Base-by-base conservation (phyloP, 2,113 vertebrate genomes). In the Pogonocichla stellata region DNA sequence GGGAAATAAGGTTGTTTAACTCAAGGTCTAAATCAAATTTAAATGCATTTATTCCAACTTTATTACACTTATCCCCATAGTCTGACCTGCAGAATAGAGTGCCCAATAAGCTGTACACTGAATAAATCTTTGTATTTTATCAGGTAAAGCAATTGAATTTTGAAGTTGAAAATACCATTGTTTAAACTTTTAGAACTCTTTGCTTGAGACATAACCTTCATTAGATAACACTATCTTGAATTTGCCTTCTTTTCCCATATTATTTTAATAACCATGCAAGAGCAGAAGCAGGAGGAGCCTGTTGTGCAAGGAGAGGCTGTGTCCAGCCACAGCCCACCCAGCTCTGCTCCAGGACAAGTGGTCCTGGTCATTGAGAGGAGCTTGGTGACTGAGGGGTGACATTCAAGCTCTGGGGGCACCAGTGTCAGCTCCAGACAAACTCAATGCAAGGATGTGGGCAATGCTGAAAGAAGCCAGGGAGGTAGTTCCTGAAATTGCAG, bases 11-110 rank as follows among this genome's bases (percentile, higher is more conserved):
- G 5, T 60, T 47, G 7, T 58, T 87, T 70, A 33, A 38, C 38
- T 50, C 42, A 66, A 26, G 28, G 71, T 57, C 36, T 88, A 74
- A 81, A 85, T n/a, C 28, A 79, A 36, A 56, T 86, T 88, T 26
- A 90, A 71, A 86, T 79, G 18, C 25, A 14, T 86, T 92, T 80
- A 25, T 77, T 83, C 31, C 57, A 65, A 29, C 62, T 80, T 31
- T 84, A 31, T 73, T 84, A 31, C 25, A 22, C 4, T 43, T 69
- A 29, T 28, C 8, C 15, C 29, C 7, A 5, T 20, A 62, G 29
- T 47, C 38, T 88, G 70, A 79, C 33, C 42, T 56, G 26, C 24
- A 88, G 56, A 54, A 54, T 5, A 72, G 23, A 53, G 34, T 17
- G 8, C 38, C 26, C 40, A 64, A 28, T 33, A 88, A 81, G 3